These are phyloP conservation scores for Rhadina sibilatrix DNA, from an alignment of 2,113 vertebrate species.

Conservation along the genomic window DNA sequence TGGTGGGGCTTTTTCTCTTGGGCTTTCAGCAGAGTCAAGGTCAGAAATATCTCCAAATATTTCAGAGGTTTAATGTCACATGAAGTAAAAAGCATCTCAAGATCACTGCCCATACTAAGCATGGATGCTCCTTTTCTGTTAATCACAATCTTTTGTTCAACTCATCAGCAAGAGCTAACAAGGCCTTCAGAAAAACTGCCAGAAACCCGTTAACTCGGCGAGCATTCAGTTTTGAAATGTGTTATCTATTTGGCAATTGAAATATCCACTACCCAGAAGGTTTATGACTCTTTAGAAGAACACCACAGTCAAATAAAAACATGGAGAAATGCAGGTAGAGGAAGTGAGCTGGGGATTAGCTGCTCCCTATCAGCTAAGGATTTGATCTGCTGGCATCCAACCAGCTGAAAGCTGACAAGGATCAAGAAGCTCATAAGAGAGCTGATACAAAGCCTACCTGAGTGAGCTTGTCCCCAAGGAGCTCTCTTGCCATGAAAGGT, in stretches of 20 bases:
- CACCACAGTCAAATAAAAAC: background rate
- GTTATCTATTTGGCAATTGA: background rate
- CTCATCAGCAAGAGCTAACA: background rate
- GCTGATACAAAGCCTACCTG: background rate
- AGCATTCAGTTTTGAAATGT: background rate
- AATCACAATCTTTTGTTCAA: background rate
- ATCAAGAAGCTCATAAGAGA: background rate
- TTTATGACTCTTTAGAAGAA: background rate
- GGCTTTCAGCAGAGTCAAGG: background rate
- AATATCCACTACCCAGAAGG: background rate
- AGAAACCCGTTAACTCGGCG: background rate
- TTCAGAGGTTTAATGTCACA: background rate
- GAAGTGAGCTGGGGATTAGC: background rate
- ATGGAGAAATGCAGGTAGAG: background rate
- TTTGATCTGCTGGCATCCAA: background rate
- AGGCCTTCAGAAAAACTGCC: background rate
- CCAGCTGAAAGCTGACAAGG: background rate
- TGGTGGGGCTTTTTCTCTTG: background rate
- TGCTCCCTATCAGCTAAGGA: background rate
- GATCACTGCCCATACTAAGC: background rate
- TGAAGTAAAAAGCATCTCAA: background rate
- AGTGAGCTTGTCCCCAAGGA: background rate
- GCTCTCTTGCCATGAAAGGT: background rate
- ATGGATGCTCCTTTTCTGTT: background rate
- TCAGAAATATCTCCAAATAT: fast-evolving